These are phyloP conservation scores for Catalaphyllia jardinei DNA, from an alignment of 64 coral and sea anemone species.

Conservation along the genomic window DNA sequence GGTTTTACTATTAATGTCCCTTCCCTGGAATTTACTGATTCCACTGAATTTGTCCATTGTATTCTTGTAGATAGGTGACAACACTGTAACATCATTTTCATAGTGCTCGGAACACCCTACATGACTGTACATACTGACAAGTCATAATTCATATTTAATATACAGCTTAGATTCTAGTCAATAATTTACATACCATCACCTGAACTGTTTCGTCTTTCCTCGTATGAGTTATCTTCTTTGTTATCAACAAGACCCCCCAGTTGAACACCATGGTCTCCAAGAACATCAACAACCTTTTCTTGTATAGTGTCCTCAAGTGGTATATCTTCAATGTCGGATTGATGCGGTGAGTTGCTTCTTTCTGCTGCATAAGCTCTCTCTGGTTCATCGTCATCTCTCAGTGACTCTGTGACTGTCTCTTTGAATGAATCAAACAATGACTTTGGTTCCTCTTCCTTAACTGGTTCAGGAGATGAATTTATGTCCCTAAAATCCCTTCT, in stretches of 20 bases:
- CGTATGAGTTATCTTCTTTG: not conserved
- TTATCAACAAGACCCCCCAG: not conserved
- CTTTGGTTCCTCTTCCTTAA: not conserved
- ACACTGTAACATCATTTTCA: too few relatives aligned
- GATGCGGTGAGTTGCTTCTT: not conserved
- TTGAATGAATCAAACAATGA: not conserved
- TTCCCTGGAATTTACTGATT: too few relatives aligned
- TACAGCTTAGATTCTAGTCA: too few relatives aligned
- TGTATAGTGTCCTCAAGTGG: not conserved
- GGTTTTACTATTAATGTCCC: too few relatives aligned
- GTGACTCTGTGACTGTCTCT: not conserved
- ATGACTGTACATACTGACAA: too few relatives aligned
- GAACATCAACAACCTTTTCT: not conserved
- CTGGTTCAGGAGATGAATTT: not conserved
- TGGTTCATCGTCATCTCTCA: not conserved
- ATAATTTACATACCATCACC: not conserved
- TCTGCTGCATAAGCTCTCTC: not conserved
- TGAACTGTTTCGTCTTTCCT: not conserved
- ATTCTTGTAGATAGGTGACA: too few relatives aligned
- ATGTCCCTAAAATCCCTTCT: not conserved
- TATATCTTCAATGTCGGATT: not conserved
- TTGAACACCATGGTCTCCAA: conserved; percentile 9
- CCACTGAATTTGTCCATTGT: too few relatives aligned
- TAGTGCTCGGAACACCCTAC: too few relatives aligned
- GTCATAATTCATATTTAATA: too few relatives aligned